phyloP scores from a whole-genome alignment of 2,113 vertebrate genomes.

The rabbit (Oryctolagus cuniculus) region DNA sequence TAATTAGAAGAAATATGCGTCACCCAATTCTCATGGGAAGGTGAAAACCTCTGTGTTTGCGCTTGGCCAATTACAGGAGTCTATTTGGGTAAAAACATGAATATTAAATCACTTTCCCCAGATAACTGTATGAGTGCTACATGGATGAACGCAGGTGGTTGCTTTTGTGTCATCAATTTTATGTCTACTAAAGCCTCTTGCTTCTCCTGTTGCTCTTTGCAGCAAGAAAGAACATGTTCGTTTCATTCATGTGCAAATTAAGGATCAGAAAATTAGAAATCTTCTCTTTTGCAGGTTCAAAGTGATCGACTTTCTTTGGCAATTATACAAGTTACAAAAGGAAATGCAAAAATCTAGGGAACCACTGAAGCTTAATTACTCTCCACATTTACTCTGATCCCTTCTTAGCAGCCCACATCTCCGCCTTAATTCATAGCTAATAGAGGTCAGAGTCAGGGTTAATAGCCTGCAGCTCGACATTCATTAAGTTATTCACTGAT shows the following conservation, averaged over 20 bases:
- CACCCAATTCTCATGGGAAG: slow-evolving; percentile 32
- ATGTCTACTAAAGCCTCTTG: slow-evolving; percentile 2
- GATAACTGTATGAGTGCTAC: not conserved
- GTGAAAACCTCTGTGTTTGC: not conserved
- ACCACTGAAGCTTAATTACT: slow-evolving; percentile 76
- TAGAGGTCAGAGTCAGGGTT: slow-evolving; percentile 83
- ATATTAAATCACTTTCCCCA: slow-evolving; percentile 42
- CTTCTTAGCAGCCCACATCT: slow-evolving; percentile 70
- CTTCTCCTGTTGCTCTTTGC: not conserved
- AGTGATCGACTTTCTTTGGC: slow-evolving; percentile 60
- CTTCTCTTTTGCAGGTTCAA: slow-evolving; percentile 66
- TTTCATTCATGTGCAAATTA: slow-evolving; percentile 8
- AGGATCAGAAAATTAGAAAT: slow-evolving; percentile 60
- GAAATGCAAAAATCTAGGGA: slow-evolving; percentile 71
- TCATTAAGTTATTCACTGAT: slow-evolving; percentile 84
- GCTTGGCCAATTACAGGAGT: slow-evolving; percentile 21
- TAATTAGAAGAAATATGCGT: slow-evolving; percentile 28
- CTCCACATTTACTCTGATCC: slow-evolving; percentile 73
- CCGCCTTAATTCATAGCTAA: slow-evolving; percentile 82
- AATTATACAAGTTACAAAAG: slow-evolving; percentile 59
- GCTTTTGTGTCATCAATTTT: slow-evolving; percentile 17
- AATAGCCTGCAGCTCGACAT: slow-evolving; percentile 84
- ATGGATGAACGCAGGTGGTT: slow-evolving; percentile 41
- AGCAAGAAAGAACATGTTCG: not conserved
- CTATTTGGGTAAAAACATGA: slow-evolving; percentile 60